Conservation (phyloP, 1,140 invertebrate species). For the Stegodyphus dumicola region DNA sequence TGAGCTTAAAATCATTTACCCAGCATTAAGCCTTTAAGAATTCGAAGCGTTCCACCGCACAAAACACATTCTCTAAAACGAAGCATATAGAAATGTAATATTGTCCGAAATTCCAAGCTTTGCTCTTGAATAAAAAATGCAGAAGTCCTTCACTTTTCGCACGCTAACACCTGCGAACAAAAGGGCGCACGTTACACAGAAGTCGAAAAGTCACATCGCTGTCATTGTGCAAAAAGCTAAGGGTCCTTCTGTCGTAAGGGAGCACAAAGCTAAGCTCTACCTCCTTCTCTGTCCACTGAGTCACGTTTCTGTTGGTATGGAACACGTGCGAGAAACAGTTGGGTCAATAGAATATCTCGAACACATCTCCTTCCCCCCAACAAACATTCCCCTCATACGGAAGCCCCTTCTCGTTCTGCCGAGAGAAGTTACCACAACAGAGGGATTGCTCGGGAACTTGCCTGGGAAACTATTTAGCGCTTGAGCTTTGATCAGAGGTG, state of each 20-base stretch:
- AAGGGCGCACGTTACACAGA: slow-evolving; percentile 2
- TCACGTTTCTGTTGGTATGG: neutral
- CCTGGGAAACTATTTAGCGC: too few species aligned
- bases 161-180: slow-evolving; percentile 27
- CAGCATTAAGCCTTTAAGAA: too few species aligned
- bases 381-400: slow-evolving; percentile 4
- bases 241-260: neutral
- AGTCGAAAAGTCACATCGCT: slow-evolving; percentile 31
- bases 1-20: too few species aligned
- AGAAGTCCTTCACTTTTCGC: neutral
- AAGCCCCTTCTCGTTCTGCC: neutral
- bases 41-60: too few species aligned
- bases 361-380: neutral
- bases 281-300: neutral
- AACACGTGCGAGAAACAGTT: slow-evolving; percentile 52
- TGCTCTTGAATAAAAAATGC: neutral
- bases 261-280: neutral
- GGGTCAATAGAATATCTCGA: slow-evolving; percentile 14
- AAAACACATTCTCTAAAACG: too few species aligned
- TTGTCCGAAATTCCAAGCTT: neutral
- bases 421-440: too few species aligned
- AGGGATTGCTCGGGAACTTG: too few species aligned
- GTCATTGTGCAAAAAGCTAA: too few species aligned
- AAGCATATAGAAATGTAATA: neutral
- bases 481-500: too few species aligned